A percentile compares a stretch with the other conserved stretches of the same genome.
Conservation (phyloP, 2,113 vertebrate species). For the Rattus norvegicus region DNA sequence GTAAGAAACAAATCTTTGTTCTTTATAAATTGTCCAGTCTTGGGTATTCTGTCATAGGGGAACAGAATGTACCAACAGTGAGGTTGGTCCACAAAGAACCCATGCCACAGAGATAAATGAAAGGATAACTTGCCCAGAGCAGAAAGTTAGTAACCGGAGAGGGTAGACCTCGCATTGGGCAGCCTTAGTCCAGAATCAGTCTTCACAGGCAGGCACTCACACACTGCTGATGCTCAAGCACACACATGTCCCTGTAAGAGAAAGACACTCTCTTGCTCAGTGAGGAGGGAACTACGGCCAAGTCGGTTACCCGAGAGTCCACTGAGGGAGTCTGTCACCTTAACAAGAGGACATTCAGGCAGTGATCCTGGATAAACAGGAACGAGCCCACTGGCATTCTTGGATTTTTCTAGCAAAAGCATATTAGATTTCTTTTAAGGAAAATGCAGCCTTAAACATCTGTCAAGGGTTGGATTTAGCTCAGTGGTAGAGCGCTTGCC, state of each 20-base stretch:
- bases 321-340: conserved; percentile 6
- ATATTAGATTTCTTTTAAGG: neutral
- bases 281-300: neutral
- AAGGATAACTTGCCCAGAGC: neutral
- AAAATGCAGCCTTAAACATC: neutral
- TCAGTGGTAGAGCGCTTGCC: too few relatives aligned
- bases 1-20: neutral
- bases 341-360: neutral
- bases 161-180: neutral
- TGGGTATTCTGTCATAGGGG: neutral
- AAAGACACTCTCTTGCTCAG: neutral
- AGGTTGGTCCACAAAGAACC: neutral
- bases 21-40: neutral
- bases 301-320: neutral
- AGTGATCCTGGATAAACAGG: conserved; percentile 9
- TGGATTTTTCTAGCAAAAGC: conserved; percentile 31
- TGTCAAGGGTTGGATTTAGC: neutral
- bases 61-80: neutral
- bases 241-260: neutral
- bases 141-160: neutral
- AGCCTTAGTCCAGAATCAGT: neutral
- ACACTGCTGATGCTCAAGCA: neutral
- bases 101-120: neutral
- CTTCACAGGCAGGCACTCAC: neutral
- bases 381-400: neutral